Evolutionary conservation across 2,797 vertebrate genomes (phyloP).

Genomic region (Mormyrops attenuatus): DNA sequence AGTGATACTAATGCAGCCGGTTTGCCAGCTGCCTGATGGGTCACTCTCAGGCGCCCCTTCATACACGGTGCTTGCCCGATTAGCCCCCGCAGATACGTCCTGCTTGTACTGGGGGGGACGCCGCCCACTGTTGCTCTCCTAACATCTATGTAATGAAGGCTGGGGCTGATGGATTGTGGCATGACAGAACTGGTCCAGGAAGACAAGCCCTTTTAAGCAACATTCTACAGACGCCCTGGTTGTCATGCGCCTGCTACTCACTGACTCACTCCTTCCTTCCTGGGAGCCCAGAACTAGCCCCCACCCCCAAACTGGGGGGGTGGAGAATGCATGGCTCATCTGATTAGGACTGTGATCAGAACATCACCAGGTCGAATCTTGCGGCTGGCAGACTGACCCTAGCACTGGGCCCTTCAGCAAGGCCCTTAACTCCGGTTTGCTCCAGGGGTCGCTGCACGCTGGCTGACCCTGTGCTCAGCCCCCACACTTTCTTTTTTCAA

Average conservation of each 20-base stretch:
- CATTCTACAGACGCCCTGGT: background rate
- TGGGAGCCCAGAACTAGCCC: background rate
- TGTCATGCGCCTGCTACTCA: background rate
- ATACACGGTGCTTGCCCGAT: background rate
- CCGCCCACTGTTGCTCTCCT: background rate
- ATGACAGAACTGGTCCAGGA: background rate
- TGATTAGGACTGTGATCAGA: background rate
- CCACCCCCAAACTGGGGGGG: background rate
- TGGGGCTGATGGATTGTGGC: background rate
- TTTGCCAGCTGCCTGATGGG: background rate
- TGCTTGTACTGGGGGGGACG: background rate
- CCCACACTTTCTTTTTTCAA: background rate
- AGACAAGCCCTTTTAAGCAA: background rate
- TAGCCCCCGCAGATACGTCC: background rate
- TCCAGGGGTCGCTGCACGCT: background rate
- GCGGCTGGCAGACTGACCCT: background rate
- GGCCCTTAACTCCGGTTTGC: background rate
- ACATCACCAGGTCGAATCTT: background rate
- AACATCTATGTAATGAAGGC: background rate
- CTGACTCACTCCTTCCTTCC: background rate
- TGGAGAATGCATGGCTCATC: background rate
- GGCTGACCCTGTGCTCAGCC: background rate
- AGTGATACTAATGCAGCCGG: constrained; percentile 21
- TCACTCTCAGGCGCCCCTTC: background rate
- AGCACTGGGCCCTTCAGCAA: background rate